These are phyloP conservation scores for Mya arenaria DNA, from an alignment of 1,140 invertebrate species.

Conservation along the genomic window DNA sequence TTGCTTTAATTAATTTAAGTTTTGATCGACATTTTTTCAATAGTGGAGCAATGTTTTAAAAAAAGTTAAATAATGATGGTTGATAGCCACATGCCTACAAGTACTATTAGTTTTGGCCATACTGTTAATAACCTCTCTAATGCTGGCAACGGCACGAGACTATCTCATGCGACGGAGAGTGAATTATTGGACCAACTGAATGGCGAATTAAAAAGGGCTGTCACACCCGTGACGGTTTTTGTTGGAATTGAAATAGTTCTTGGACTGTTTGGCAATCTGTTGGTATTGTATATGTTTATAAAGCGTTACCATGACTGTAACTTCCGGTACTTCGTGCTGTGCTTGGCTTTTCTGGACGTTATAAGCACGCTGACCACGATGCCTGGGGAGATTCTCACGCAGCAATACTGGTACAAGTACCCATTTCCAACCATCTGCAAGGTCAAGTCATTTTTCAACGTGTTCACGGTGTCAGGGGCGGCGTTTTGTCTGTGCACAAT, in stretches of 20 bases:
- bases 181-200: neutral
- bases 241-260: conserved; percentile 42
- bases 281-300: conserved; percentile 60
- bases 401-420: conserved; percentile 65
- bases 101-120: too few relatives aligned
- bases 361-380: conserved; percentile 61
- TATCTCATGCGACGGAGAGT: too few relatives aligned
- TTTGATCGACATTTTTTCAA: too few relatives aligned
- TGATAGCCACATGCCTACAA: too few relatives aligned
- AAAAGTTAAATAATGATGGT: too few relatives aligned
- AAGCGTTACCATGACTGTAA: conserved; percentile 46
- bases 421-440: conserved; percentile 53
- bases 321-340: conserved; percentile 58
- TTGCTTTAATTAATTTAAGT: too few relatives aligned
- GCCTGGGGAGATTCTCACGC: conserved; percentile 65
- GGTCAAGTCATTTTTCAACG: conserved; percentile 54
- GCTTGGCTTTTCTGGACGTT: conserved; percentile 61
- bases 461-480: conserved; percentile 61
- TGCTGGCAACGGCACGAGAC: too few relatives aligned
- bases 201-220: neutral
- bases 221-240: neutral
- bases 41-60: too few relatives aligned
- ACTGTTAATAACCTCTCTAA: too few relatives aligned
- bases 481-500: conserved; percentile 60
- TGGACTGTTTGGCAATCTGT: conserved; percentile 57